Base-by-base conservation (phyloP, 2,888 invertebrate genomes). In the Anthrax anthrax region DNA sequence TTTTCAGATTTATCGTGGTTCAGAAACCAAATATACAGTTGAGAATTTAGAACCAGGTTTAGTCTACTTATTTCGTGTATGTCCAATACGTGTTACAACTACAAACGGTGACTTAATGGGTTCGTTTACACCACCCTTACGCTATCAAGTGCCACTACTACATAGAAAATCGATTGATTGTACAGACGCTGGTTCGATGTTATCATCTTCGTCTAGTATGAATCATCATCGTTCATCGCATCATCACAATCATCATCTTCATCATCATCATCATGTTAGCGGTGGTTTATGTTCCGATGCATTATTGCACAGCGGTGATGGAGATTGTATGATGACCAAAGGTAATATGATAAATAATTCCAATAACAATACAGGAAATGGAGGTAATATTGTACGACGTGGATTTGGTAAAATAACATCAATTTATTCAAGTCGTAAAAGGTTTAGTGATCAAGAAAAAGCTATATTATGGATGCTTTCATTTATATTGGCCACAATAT, bases 1-100 rank as follows among this genome's bases (percentile, higher is more conserved):
- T 45, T 55, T 43, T n/a, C 66, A 84, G 80, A 77, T 81, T 56
- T 83, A 81, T 65, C 72, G 74, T 56, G 84, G 84, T 47, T 59
- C 70, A 50, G 80, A 76, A 55, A 71, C 76, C 47, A 75, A 73
- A 66, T 77, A 72, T 62, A 72, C 72, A 63, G 67, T 81, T 63
- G 72, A 75, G 69, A 78, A 80, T 61, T 73, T 90, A 61, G 80
- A 83, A 57, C 73, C 80, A 44, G 84, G 84, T 57, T 75, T 75
- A 46, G 83, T 84, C 62, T 89, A 89, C 70, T 70, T 71, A 57
- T 78, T 84, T 57, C 78, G 89, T 46, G 86, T 90, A 52, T 81
- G 83, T 69, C 81, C 83, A 27, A 77, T 88, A 57, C 77, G 90
- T 42, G 65, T 75, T 46, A 71, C 74, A 56, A 70, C 69, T 44